A percentile compares a stretch with the other conserved stretches of the same genome.
phyloP scores from a whole-genome alignment of 1,140 invertebrate genomes.

The Drosophila kikkawai region DNA sequence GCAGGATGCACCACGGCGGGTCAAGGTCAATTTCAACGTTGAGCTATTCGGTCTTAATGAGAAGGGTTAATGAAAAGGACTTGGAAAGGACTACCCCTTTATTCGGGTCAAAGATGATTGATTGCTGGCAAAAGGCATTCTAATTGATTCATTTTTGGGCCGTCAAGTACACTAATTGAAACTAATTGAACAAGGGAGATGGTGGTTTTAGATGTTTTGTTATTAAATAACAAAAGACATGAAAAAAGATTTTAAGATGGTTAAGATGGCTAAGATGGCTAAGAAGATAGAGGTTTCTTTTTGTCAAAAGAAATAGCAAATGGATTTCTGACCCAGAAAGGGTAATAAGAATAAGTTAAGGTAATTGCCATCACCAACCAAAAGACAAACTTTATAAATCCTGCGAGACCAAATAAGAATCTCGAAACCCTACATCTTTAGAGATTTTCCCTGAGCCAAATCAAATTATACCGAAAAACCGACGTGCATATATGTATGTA shows the following conservation, averaged over 20 bases:
- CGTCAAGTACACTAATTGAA: neutral
- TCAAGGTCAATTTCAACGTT: conserved; percentile 32
- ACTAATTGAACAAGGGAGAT: neutral
- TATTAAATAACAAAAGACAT: no score
- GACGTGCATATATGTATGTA: neutral
- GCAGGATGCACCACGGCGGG: neutral
- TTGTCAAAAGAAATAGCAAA: no score
- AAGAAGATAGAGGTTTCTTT: no score
- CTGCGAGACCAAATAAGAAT: neutral
- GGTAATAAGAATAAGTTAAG: no score
- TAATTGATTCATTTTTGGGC: conserved; percentile 8
- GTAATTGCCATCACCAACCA: neutral
- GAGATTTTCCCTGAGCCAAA: neutral
- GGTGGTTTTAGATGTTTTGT: neutral
- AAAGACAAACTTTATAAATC: neutral
- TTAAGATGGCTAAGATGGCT: no score
- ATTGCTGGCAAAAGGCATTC: conserved; percentile 7
- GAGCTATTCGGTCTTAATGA: conserved; percentile 27
- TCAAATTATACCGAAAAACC: conserved; percentile 4
- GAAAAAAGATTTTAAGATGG: no score
- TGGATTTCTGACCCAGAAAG: no score
- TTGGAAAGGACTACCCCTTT: neutral
- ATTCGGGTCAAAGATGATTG: conserved; percentile 19
- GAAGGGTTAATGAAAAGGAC: no score
- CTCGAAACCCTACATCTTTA: neutral